Evolutionary conservation across 2,113 vertebrate genomes (phyloP).

Genomic region (Thinocorus orbignyianus): DNA sequence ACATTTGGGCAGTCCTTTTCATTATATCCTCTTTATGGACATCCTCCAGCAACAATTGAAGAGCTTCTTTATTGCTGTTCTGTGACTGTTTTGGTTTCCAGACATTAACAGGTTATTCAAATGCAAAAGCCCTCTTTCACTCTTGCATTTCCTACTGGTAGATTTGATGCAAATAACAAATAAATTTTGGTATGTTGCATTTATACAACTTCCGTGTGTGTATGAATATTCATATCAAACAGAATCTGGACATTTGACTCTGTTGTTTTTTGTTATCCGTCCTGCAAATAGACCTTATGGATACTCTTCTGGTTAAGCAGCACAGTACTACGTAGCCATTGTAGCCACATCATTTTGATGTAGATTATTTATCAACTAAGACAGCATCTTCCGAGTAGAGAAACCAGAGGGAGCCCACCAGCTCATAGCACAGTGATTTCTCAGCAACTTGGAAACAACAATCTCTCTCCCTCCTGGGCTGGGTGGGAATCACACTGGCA

Average conservation of each 20-base stretch:
- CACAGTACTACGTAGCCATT: background rate
- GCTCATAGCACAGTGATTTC: background rate
- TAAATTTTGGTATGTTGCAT: background rate
- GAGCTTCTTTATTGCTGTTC: slow-evolving; percentile 66
- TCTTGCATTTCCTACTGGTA: background rate
- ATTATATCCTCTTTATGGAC: slow-evolving; percentile 76
- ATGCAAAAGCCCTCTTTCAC: background rate
- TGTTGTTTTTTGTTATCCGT: background rate
- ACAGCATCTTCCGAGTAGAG: background rate
- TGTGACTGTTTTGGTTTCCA: slow-evolving; percentile 60
- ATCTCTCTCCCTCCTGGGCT: background rate
- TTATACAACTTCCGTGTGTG: background rate
- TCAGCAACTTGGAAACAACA: background rate
- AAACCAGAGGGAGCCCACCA: background rate
- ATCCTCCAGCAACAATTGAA: slow-evolving; percentile 63
- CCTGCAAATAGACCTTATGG: background rate
- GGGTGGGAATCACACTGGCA: background rate
- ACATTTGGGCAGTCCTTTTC: slow-evolving; percentile 73
- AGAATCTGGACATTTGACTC: background rate
- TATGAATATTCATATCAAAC: background rate
- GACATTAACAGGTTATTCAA: slow-evolving; percentile 49
- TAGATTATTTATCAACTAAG: background rate
- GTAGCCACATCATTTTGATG: background rate
- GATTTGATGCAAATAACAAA: background rate
- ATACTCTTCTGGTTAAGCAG: background rate